These are phyloP conservation scores for Orthonevra nobilis DNA, from an alignment of 2,888 invertebrate species.

Conservation along the genomic window DNA sequence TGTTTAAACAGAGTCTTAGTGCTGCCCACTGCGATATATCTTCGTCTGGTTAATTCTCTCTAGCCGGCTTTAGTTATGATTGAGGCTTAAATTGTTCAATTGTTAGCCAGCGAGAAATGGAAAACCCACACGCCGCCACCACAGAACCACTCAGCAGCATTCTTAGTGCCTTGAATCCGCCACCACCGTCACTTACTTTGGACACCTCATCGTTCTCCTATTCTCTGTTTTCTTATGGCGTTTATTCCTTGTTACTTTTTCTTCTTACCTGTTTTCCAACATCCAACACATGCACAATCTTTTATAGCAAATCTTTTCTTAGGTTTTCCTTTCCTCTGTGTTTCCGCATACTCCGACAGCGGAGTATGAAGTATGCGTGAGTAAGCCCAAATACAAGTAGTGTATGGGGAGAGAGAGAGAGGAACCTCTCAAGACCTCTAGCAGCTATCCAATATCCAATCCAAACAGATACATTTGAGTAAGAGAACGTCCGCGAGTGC, in stretches of 20 bases:
- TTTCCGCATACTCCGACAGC: slow-evolving; percentile 22
- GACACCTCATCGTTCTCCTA: slow-evolving; percentile 44
- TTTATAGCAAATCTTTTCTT: slow-evolving; percentile 35
- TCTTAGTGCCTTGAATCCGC: slow-evolving; percentile 44
- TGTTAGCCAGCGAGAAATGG: slow-evolving; percentile 5
- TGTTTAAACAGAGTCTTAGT: no score
- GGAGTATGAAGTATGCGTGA: background rate
- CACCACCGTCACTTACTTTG: slow-evolving; percentile 42
- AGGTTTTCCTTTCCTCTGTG: background rate
- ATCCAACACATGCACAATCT: no score
- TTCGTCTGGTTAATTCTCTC: no score
- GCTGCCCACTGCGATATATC: no score
- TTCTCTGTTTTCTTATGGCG: slow-evolving; percentile 34
- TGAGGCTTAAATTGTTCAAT: slow-evolving; percentile 6
- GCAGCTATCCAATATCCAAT: slow-evolving; percentile 20
- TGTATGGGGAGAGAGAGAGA: no score
- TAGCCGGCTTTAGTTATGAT: no score
- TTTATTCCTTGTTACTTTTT: slow-evolving; percentile 34
- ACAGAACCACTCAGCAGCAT: slow-evolving; percentile 45
- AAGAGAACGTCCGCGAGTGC: slow-evolving; percentile 37
- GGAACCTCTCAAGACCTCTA: slow-evolving; percentile 31
- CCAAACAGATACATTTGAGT: slow-evolving; percentile 30
- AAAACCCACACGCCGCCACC: slow-evolving; percentile 56
- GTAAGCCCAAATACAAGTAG: no score
- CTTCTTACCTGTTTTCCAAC: no score